Evolutionary conservation across 2,888 invertebrate species (phyloP).

Genomic region (Acronicta aceris): DNA sequence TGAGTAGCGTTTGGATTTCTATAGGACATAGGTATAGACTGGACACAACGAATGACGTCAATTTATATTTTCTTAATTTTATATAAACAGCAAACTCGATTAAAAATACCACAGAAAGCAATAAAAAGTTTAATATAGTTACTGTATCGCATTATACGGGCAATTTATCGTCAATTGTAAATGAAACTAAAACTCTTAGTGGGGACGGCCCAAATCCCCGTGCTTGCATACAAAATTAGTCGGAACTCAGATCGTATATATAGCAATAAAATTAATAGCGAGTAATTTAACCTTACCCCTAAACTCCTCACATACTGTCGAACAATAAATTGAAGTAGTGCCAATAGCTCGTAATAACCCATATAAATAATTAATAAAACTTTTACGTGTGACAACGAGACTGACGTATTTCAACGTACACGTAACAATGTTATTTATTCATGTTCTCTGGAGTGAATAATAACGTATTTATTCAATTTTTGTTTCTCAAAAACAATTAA

Average conservation of each 20-base stretch:
- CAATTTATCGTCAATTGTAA: conserved; percentile 44
- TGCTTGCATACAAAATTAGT: conserved; percentile 68
- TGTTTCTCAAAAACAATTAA: conserved; percentile 59
- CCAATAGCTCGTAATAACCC: conserved; percentile 56
- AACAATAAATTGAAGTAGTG: conserved; percentile 41
- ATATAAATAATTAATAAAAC: conserved; percentile 67
- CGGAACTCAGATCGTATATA: conserved; percentile 56
- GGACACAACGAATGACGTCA: conserved; percentile 65
- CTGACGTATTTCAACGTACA: conserved; percentile 59
- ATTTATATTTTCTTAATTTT: neutral
- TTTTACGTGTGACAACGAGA: conserved; percentile 61
- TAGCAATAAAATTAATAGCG: conserved; percentile 73
- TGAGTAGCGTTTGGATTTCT: conserved; percentile 77
- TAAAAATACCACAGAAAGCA: conserved; percentile 19
- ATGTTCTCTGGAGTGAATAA: conserved; percentile 53
- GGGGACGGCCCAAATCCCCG: conserved; percentile 54
- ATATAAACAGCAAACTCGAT: neutral
- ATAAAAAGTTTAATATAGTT: conserved; percentile 42
- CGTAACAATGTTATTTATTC: conserved; percentile 60
- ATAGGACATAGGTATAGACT: conserved; percentile 75
- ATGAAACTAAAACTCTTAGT: conserved; percentile 44
- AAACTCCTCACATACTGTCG: conserved; percentile 60
- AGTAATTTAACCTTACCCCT: conserved; percentile 70
- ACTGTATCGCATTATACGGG: conserved; percentile 16
- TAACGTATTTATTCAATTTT: conserved; percentile 55